A percentile compares a stretch with the other conserved stretches of the same genome.
These are phyloP conservation scores for Ophiodon elongatus DNA, from an alignment of 2,113 vertebrate genomes.

Conservation along the genomic window DNA sequence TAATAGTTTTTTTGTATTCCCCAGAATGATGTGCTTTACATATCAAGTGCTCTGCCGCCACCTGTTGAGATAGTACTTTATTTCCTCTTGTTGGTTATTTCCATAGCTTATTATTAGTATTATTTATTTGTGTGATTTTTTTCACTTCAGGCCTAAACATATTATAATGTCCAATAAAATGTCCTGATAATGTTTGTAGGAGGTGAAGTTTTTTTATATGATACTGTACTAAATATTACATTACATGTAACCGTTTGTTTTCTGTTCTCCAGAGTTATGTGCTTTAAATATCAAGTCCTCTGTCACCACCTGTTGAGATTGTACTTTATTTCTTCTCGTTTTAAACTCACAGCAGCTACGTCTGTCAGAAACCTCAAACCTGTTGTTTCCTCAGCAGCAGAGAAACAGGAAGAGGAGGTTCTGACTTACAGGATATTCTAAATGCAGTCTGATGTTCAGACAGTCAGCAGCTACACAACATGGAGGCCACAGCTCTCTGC, in stretches of 20 bases:
- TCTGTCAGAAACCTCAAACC: neutral
- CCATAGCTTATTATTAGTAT: neutral
- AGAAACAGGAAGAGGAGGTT: neutral
- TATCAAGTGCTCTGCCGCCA: no score
- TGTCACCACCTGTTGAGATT: neutral
- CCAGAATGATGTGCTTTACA: no score
- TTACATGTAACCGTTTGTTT: neutral
- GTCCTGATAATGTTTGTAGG: no score
- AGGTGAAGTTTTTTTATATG: no score
- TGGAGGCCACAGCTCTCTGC: neutral
- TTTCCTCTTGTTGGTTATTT: no score
- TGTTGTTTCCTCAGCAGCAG: neutral
- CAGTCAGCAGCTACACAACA: neutral
- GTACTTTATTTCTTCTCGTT: neutral
- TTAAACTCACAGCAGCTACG: neutral
- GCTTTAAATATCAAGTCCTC: neutral
- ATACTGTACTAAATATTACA: no score
- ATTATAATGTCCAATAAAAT: neutral
- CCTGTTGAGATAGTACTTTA: no score
- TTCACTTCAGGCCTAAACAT: neutral
- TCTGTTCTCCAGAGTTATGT: neutral
- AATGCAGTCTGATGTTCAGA: neutral
- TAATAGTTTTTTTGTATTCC: no score
- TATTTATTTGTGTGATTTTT: neutral
- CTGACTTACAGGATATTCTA: neutral